Conservation (phyloP, 1,140 invertebrate genomes). For the Antheraea pernyi region DNA sequence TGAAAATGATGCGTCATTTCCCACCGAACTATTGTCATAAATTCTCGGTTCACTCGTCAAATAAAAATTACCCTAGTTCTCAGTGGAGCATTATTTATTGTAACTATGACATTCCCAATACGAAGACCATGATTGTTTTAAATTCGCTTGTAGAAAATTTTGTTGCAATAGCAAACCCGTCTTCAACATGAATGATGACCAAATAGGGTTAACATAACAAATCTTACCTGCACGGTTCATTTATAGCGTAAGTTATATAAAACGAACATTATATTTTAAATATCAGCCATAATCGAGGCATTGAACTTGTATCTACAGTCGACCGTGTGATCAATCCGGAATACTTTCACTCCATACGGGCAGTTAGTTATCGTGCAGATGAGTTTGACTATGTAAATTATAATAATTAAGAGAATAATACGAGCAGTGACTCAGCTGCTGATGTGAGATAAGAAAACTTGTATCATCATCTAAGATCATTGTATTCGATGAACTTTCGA, state of each 20-base stretch:
- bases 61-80: constrained; percentile 9
- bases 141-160: too few species aligned
- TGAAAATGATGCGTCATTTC: not conserved
- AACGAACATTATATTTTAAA: constrained; percentile 61
- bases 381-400: constrained; percentile 64
- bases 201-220: not conserved
- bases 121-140: not conserved
- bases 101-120: not conserved
- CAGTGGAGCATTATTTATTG: not conserved
- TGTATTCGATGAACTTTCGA: constrained; percentile 63
- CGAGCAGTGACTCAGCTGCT: constrained; percentile 59
- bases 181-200: constrained; percentile 23
- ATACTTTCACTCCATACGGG: constrained; percentile 67
- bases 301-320: constrained; percentile 66
- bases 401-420: constrained; percentile 72
- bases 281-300: constrained; percentile 72
- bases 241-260: constrained; percentile 50
- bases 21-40: not conserved
- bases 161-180: too few species aligned
- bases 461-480: constrained; percentile 56
- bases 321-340: constrained; percentile 64
- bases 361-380: constrained; percentile 45
- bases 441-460: constrained; percentile 54
- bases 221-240: constrained; percentile 36
- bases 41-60: not conserved